phyloP scores from a whole-genome alignment of 2,888 invertebrate species.

The Spatulosminthurus flaviceps region DNA sequence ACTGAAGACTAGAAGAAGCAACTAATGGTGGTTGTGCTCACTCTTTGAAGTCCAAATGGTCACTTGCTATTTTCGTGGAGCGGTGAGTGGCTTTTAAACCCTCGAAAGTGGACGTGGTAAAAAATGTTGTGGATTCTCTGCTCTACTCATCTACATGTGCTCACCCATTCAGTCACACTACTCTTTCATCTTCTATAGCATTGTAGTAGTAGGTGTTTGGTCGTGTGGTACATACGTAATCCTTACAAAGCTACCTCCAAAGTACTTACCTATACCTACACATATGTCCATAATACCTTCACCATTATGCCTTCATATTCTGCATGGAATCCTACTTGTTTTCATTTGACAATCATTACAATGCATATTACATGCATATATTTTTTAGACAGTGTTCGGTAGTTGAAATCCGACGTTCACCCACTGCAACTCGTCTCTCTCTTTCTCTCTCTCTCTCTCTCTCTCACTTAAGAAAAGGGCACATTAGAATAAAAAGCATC shows the following conservation, averaged over 20 bases:
- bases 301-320: not conserved
- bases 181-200: not conserved
- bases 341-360: constrained; percentile 2
- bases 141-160: not conserved
- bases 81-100: constrained; percentile 49
- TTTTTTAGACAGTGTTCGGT: not conserved
- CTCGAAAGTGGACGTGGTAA: constrained; percentile 33
- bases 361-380: too few relatives aligned
- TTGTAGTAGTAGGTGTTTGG: not conserved
- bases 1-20: constrained; percentile 10
- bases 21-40: constrained; percentile 26
- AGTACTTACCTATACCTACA: not conserved
- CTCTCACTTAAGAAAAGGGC: constrained; percentile 12
- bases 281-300: not conserved
- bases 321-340: not conserved
- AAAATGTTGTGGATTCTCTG: constrained; percentile 5
- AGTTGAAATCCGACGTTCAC: not conserved
- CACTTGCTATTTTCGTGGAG: constrained; percentile 49
- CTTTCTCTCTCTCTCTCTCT: constrained; percentile 9
- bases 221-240: not conserved
- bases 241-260: not conserved
- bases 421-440: not conserved
- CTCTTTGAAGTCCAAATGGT: constrained; percentile 43
- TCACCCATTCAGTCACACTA: not conserved
- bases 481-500: constrained; percentile 18